Evolutionary conservation across 2,113 vertebrate species (phyloP).

Genomic region (Apistogramma diplotaenia): DNA sequence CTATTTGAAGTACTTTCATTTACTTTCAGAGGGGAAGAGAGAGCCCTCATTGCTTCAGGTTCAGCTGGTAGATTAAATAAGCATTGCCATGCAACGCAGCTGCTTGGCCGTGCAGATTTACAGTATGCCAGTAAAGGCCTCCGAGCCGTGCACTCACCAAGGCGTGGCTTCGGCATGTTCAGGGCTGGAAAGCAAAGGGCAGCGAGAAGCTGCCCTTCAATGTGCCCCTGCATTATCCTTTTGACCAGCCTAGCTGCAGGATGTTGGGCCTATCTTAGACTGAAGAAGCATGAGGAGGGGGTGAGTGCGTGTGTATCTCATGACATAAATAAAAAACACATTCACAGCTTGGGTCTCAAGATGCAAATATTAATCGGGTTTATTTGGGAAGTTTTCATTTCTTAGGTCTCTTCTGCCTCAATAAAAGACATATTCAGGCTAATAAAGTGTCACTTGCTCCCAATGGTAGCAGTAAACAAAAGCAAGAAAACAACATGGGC

Average conservation of each 20-base stretch:
- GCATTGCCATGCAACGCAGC: constrained; percentile 27
- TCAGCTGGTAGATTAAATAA: constrained; percentile 64
- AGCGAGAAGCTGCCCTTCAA: constrained; percentile 34
- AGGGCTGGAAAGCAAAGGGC: constrained; percentile 32
- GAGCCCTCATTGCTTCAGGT: constrained; percentile 53
- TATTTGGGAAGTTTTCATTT: constrained; percentile 51
- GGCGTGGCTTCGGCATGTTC: constrained; percentile 24
- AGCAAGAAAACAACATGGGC: constrained; percentile 16
- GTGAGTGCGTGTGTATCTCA: neutral
- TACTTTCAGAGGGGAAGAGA: constrained; percentile 23
- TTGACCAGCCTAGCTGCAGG: constrained; percentile 50
- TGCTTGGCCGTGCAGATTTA: constrained; percentile 53
- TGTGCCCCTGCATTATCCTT: constrained; percentile 46
- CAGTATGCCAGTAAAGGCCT: constrained; percentile 40
- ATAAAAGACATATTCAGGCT: constrained; percentile 64
- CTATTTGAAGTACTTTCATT: constrained; percentile 33
- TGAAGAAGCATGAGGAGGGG: neutral
- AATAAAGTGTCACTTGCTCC: constrained; percentile 58
- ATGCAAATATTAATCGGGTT: constrained; percentile 52
- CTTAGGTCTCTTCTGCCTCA: neutral
- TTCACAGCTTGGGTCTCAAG: constrained; percentile 29
- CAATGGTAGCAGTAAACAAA: constrained; percentile 57
- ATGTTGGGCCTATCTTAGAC: constrained; percentile 34
- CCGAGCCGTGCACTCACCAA: constrained; percentile 39
- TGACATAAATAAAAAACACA: constrained; percentile 43